Base-by-base conservation (phyloP, 2,113 vertebrate species). In the Gila orcuttii region DNA sequence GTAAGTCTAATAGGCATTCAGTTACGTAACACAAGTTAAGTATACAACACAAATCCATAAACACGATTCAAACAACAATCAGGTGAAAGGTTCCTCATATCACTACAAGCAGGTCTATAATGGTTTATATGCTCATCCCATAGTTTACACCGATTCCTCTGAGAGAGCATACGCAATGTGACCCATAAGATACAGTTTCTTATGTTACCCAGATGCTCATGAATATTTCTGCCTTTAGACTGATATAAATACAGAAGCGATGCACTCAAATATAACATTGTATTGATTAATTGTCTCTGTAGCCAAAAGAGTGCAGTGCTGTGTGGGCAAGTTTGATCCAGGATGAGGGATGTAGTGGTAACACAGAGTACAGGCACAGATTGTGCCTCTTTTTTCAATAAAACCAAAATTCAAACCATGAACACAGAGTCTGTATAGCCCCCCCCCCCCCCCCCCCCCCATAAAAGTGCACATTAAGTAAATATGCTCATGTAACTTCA, bases 241-340 rank as follows among this genome's bases (percentile, higher is more conserved):
- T 50, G 80, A 82, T 82, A 69, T 69, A 82, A 82, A 69, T 68
- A 69, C 62, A 10, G 12, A 82, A 82, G 62, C 19, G 3, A 69
- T 69, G 28, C 23, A 45, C 64, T 82, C 45, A 82, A 69, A 82
- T 82, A 69, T 52, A 82, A 69, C 80, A 66, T 82, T 55, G 17
- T 69, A 82, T 82, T 69, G 62, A 82, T 82, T 80, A 64, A 64
- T 80, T 69, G 59, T 33, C 78, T 80, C n/a, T 68, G 62, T 69
- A 68, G 64, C 45, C 62, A 82, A 82, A 82, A 68, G 62, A 47
- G 45, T 25, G 13, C 79, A 52, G 62, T 17, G 21, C 47, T 82
- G 80, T 69, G 80, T 82, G 45, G 80, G 80, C 60, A 66, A 66
- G 25, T 81, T 25, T 10, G 23, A 82, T 82, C 25, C 62, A 69